Conservation (phyloP, 1,140 invertebrate genomes). For the Pentalonia nigronervosa region DNA sequence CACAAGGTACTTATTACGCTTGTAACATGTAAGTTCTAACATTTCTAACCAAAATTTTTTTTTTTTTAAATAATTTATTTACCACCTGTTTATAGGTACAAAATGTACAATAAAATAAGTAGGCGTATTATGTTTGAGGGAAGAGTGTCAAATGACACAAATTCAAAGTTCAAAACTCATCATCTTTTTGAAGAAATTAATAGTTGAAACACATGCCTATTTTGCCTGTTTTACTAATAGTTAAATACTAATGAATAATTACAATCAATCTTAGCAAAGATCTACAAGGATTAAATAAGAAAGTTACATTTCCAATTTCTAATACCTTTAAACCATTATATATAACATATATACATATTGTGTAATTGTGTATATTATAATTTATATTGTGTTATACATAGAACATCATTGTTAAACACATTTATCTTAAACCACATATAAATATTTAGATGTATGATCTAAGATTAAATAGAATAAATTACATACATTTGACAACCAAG, state of each 20-base stretch:
- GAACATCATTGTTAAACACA: not conserved
- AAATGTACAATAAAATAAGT: not conserved
- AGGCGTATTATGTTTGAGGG: not conserved
- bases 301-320: not conserved
- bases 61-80: not conserved
- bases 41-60: not conserved
- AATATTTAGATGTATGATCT: not conserved
- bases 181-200: not conserved
- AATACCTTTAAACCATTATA: not conserved
- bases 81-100: not conserved
- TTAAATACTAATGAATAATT: not conserved
- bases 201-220: not conserved
- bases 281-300: not conserved
- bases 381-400: conserved; percentile 18
- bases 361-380: not conserved
- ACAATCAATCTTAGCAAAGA: not conserved
- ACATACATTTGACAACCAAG: not conserved
- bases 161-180: not conserved
- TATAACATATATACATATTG: not conserved
- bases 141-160: not conserved
- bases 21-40: not conserved
- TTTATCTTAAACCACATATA: not conserved
- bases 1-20: not conserved
- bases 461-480: not conserved
- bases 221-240: not conserved